Evolutionary conservation across 2,888 invertebrate genomes (phyloP), one percentile per base, ranked within the genome.

Genomic region (Junonia oenone): DNA sequence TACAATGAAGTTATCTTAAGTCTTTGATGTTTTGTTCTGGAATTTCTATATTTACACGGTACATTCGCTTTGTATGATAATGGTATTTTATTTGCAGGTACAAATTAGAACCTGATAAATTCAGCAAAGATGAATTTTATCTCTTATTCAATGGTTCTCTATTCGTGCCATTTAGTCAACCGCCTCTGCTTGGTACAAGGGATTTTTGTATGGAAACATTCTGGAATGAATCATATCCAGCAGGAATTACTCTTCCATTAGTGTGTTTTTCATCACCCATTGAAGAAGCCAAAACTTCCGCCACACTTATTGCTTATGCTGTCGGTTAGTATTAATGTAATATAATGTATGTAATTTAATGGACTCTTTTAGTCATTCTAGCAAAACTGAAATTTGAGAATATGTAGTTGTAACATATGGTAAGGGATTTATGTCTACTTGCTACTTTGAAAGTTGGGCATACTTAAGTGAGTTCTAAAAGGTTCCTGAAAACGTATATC

Each of bases 171-270:
- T 83, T 76, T 64, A 81, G 81, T 43, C 66, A 76, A 19, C 89
- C 90, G 0, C 72, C 73, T n/a, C 74, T 92, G 66, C 73, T 92
- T 35, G 79, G 80, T 8, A 90, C 90, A 0, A 83, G 83, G 51
- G 90, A 92, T 62, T 93, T 91, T 69, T 93, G 93, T 67, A 91
- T 93, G 91, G 93, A 93, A 68, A 78, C 91, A 0, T 90, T 92
- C 63, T 90, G 80, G 73, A 87, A 80, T 53, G 81, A 82, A 57
- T 71, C 84, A 0, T 76, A 76, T 47, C 89, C 89, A 35, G 86
- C 86, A 9, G 84, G 83, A 6, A 64, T 88, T 14, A 92, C 92
- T 3, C 66, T 92, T 33, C 92, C 92, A 0, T 78, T 93, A 59
- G 84, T 93, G 6, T 93, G 93, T 68, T 90, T 90, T 64, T 68